Percentiles rank a stretch among this genome's conserved stretches.
Conservation (phyloP, 2,797 vertebrate species). For the Amazona finschi region DNA sequence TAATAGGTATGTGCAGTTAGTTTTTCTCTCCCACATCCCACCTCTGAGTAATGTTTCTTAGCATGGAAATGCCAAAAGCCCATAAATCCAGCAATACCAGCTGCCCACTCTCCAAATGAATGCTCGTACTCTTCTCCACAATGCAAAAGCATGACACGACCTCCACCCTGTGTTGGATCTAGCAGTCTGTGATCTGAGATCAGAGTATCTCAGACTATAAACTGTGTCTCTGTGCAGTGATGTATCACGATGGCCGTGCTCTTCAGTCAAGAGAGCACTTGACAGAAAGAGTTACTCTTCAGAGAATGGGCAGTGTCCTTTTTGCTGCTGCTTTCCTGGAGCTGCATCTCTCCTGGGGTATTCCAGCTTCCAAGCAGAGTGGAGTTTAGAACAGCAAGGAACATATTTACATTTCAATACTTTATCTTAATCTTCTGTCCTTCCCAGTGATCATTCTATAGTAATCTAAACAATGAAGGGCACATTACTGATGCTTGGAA, state of each 20-base stretch:
- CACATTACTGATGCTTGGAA: not conserved
- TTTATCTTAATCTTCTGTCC: not conserved
- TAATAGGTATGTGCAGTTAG: not conserved
- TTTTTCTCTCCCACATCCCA: not conserved
- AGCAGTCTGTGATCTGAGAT: not conserved
- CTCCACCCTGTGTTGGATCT: not conserved
- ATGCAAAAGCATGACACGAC: not conserved
- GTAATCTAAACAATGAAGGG: not conserved
- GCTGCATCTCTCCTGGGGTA: not conserved
- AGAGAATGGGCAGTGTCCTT: not conserved
- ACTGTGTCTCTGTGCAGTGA: not conserved
- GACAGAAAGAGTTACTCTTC: not conserved
- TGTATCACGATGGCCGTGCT: not conserved
- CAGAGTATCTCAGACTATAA: not conserved
- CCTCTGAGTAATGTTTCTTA: not conserved
- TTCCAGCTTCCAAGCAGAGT: not conserved
- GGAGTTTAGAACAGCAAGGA: not conserved
- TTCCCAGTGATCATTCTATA: not conserved
- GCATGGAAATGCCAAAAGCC: not conserved
- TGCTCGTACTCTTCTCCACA: not conserved
- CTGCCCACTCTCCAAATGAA: not conserved
- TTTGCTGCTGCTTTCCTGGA: not conserved
- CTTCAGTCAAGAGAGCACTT: not conserved
- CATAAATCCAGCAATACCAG: not conserved
- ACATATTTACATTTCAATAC: not conserved